These are phyloP conservation scores for Prenolepis imparis DNA, from an alignment of 2,888 invertebrate genomes.

Conservation along the genomic window DNA sequence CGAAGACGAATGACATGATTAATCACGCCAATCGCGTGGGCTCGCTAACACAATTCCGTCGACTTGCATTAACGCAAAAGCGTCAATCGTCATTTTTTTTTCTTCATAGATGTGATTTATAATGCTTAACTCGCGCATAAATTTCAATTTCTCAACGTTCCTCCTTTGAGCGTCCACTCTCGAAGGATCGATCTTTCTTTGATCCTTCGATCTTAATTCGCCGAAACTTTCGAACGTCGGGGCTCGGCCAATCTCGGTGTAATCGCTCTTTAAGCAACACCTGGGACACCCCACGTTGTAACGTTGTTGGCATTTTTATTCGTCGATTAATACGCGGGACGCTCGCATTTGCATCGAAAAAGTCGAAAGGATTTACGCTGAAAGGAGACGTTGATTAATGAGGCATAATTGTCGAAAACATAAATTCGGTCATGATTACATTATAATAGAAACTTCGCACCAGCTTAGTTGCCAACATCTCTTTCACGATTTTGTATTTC, in stretches of 20 bases:
- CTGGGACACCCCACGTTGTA: not conserved
- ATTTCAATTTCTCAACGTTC: constrained; percentile 51
- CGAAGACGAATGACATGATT: constrained; percentile 73
- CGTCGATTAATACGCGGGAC: constrained; percentile 27
- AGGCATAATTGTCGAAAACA: constrained; percentile 18
- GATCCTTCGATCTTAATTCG: constrained; percentile 21
- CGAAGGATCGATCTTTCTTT: constrained; percentile 36
- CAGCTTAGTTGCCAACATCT: not conserved
- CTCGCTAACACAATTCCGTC: constrained; percentile 67
- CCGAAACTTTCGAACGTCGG: constrained; percentile 50
- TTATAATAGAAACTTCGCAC: not conserved
- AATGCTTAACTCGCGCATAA: constrained; percentile 60
- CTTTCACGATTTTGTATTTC: not conserved
- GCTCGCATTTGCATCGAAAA: constrained; percentile 27
- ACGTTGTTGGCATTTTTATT: constrained; percentile 34
- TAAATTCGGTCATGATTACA: constrained; percentile 33
- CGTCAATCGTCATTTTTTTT: constrained; percentile 53
- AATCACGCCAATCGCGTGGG: constrained; percentile 67
- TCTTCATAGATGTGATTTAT: constrained; percentile 66
- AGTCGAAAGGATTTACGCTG: constrained; percentile 33
- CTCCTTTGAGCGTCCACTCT: constrained; percentile 2
- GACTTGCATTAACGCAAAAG: constrained; percentile 68
- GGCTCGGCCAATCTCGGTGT: constrained; percentile 49
- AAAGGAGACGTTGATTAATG: constrained; percentile 44
- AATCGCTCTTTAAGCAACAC: constrained; percentile 50